Percentiles rank a stretch among this genome's conserved stretches.
Evolutionary conservation across 1,140 invertebrate genomes (phyloP).

Genomic region (Drosophila azteca): DNA sequence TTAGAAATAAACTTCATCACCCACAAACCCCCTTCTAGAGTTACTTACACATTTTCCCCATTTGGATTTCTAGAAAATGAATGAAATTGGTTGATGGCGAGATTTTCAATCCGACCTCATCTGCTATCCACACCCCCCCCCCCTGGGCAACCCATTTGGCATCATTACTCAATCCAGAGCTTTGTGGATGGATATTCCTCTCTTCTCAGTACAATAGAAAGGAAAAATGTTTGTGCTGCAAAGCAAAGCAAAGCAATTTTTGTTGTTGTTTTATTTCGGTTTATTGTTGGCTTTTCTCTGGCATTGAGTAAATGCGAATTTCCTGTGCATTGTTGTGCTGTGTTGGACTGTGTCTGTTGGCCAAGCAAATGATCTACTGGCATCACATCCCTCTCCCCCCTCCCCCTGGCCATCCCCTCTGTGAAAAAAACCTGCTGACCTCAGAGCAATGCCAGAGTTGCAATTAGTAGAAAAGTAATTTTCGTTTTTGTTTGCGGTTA

Average conservation of each 20-base stretch:
- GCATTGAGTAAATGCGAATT: slow-evolving; percentile 60
- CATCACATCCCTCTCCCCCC: no score
- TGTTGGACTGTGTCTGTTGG: slow-evolving; percentile 25
- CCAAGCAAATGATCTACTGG: slow-evolving; percentile 20
- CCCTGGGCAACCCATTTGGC: slow-evolving; percentile 14
- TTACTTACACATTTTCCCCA: slow-evolving; percentile 1
- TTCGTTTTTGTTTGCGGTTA: slow-evolving; percentile 36
- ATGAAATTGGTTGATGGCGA: neutral
- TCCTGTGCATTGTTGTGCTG: slow-evolving; percentile 62
- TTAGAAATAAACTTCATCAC: no score
- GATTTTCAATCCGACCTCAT: slow-evolving; percentile 29
- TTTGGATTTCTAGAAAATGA: neutral
- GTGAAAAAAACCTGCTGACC: slow-evolving; percentile 32
- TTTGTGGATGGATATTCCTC: slow-evolving; percentile 32
- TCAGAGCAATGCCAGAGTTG: slow-evolving; percentile 46
- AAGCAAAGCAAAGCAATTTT: slow-evolving; percentile 31
- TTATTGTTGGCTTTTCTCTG: slow-evolving; percentile 50
- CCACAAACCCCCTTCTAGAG: no score
- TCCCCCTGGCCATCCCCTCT: neutral
- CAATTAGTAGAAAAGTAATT: slow-evolving; percentile 61
- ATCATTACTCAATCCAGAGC: slow-evolving; percentile 29
- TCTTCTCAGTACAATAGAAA: slow-evolving; percentile 21
- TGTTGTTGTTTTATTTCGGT: slow-evolving; percentile 7
- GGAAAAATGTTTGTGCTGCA: slow-evolving; percentile 49
- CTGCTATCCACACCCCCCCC: neutral